Percentiles rank a stretch among this genome's conserved stretches.
phyloP scores from a whole-genome alignment of 2,888 invertebrate species.

The Athalia rosae region DNA sequence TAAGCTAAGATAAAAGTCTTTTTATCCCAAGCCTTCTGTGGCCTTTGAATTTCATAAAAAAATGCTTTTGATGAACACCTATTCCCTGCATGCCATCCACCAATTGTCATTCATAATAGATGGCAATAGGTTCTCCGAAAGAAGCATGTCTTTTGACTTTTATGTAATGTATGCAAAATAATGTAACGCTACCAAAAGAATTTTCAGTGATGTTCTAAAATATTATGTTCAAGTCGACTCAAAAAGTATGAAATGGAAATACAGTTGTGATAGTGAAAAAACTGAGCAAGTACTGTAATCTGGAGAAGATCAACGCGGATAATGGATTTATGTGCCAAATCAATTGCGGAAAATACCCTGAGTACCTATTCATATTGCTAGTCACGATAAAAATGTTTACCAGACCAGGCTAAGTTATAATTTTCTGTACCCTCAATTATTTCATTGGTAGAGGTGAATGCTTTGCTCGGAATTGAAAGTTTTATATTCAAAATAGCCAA shows the following conservation, averaged over 20 bases:
- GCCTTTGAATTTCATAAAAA: too few species aligned
- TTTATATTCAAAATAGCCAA: constrained; percentile 5
- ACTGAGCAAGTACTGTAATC: constrained; percentile 50
- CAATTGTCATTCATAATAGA: constrained; percentile 22
- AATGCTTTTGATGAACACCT: too few species aligned
- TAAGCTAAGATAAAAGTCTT: neutral
- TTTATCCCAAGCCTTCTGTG: neutral
- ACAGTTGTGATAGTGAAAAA: neutral
- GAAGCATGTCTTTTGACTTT: neutral
- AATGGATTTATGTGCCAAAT: constrained; percentile 49
- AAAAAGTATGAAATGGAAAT: constrained; percentile 27
- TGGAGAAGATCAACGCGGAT: constrained; percentile 53
- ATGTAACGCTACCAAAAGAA: neutral
- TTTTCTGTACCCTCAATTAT: too few species aligned
- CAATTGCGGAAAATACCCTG: constrained; percentile 50
- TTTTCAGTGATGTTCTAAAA: constrained; percentile 28
- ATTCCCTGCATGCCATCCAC: neutral
- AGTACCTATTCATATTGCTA: neutral
- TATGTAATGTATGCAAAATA: constrained; percentile 14
- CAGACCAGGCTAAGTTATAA: too few species aligned
- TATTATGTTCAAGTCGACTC: constrained; percentile 10
- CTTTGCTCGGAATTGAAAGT: neutral
- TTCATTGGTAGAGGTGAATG: too few species aligned
- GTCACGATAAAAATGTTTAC: neutral
- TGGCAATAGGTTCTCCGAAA: neutral